Evolutionary conservation across 37 sponge, comb jelly and placozoan genomes (phyloP).

Genomic region (Aplysina aerophoba): DNA sequence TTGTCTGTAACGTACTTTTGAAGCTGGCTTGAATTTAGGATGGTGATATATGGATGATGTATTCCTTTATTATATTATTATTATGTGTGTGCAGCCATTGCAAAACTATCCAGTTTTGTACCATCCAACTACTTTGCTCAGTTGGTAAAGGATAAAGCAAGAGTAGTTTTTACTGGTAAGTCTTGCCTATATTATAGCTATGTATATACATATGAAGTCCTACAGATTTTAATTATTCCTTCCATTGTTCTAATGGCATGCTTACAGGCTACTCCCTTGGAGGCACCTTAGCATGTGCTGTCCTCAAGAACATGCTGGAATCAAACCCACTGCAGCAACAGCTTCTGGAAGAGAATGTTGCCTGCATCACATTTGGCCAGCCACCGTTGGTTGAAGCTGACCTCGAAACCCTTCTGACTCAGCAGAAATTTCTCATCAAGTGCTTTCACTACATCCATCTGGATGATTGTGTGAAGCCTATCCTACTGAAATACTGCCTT

Average conservation of each 20-base stretch:
- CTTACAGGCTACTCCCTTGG: conserved; percentile 56
- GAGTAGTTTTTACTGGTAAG: conserved; percentile 23
- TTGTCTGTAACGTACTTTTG: too few species aligned
- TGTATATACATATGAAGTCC: neutral
- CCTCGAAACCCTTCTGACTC: neutral
- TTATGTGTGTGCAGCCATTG: conserved; percentile 3
- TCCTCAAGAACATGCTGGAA: conserved; percentile 20
- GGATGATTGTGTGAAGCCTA: conserved; percentile 19
- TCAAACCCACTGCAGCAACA: conserved; percentile 29
- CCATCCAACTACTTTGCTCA: conserved; percentile 15
- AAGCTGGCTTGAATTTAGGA: neutral
- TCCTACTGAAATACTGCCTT: conserved; percentile 32
- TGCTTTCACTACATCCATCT: conserved; percentile 28
- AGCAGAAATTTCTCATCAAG: neutral
- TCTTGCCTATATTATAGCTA: neutral
- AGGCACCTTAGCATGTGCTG: conserved; percentile 46
- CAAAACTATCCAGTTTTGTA: neutral
- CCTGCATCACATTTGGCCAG: conserved; percentile 57
- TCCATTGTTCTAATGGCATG: too few species aligned
- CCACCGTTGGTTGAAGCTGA: conserved; percentile 4
- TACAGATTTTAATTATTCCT: neutral
- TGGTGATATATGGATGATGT: neutral
- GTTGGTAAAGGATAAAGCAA: neutral
- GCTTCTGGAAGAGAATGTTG: conserved; percentile 37
- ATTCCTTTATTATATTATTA: too few species aligned